phyloP scores from a whole-genome alignment of 2,797 vertebrate species.

The Catostomus latipinnis region DNA sequence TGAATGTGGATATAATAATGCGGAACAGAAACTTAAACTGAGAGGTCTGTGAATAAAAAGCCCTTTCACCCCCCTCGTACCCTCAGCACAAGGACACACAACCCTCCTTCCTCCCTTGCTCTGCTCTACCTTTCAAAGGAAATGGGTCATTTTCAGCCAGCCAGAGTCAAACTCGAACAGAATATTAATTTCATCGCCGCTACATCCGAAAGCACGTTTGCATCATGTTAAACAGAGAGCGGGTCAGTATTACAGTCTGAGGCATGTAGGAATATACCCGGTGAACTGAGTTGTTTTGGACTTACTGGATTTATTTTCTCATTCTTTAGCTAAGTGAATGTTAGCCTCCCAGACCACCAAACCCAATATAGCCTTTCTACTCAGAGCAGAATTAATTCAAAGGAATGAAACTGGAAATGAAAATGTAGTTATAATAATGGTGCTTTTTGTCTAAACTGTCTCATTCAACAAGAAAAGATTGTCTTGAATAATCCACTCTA shows the following conservation, averaged over 20 bases:
- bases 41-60: constrained; percentile 54
- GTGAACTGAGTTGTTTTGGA: constrained; percentile 4
- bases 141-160: constrained; percentile 46
- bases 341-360: neutral
- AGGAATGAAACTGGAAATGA: constrained; percentile 21
- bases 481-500: constrained; percentile 19
- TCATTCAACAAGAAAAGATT: constrained; percentile 28
- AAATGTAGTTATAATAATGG: constrained; percentile 40
- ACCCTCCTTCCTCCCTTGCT: constrained; percentile 49
- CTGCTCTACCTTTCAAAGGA: constrained; percentile 52
- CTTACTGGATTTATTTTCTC: constrained; percentile 10
- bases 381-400: constrained; percentile 9
- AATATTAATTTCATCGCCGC: constrained; percentile 45
- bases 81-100: constrained; percentile 37
- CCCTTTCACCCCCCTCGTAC: constrained; percentile 45
- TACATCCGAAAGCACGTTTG: constrained; percentile 30
- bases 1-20: constrained; percentile 54
- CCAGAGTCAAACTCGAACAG: constrained; percentile 44
- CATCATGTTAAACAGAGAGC: constrained; percentile 39
- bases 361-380: constrained; percentile 10
- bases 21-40: constrained; percentile 51
- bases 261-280: neutral
- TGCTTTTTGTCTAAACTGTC: constrained; percentile 48
- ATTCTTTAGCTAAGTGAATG: constrained; percentile 3
- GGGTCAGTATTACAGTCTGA: constrained; percentile 32